These are phyloP conservation scores for Engystomops pustulosus DNA, from an alignment of 2,113 vertebrate species.

Conservation along the genomic window DNA sequence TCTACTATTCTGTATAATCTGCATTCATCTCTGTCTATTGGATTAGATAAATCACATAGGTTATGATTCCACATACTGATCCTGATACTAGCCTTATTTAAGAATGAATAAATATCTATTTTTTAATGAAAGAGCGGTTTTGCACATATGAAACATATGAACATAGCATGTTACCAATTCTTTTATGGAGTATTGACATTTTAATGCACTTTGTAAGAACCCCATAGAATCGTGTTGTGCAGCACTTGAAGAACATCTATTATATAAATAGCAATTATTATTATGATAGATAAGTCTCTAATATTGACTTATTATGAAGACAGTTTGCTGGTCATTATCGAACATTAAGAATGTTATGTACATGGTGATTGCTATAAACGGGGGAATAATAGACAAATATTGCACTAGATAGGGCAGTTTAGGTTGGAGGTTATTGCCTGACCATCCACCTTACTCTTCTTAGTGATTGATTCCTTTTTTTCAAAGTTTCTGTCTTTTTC, in stretches of 20 bases:
- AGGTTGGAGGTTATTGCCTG: background rate
- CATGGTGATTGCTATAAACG: background rate
- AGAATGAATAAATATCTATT: slow-evolving; percentile 18
- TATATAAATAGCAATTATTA: too few species aligned
- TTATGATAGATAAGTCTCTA: background rate
- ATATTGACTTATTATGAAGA: background rate
- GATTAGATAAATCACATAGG: background rate
- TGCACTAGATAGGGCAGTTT: background rate
- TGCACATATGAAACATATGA: slow-evolving; percentile 21
- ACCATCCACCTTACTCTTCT: background rate
- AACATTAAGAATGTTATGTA: background rate
- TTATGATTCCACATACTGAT: background rate
- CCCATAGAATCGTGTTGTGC: background rate
- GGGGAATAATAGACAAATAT: background rate
- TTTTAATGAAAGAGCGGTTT: slow-evolving; percentile 27
- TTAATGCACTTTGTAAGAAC: background rate
- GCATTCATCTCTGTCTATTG: background rate
- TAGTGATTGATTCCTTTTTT: background rate
- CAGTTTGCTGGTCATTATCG: background rate
- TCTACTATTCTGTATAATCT: slow-evolving; percentile 9
- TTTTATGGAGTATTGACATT: background rate
- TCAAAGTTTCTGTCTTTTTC: background rate
- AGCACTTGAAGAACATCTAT: too few species aligned
- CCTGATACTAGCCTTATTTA: slow-evolving; percentile 12
- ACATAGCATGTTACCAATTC: background rate